phyloP scores from a whole-genome alignment of 2,888 invertebrate genomes.

The Agrochola macilenta region DNA sequence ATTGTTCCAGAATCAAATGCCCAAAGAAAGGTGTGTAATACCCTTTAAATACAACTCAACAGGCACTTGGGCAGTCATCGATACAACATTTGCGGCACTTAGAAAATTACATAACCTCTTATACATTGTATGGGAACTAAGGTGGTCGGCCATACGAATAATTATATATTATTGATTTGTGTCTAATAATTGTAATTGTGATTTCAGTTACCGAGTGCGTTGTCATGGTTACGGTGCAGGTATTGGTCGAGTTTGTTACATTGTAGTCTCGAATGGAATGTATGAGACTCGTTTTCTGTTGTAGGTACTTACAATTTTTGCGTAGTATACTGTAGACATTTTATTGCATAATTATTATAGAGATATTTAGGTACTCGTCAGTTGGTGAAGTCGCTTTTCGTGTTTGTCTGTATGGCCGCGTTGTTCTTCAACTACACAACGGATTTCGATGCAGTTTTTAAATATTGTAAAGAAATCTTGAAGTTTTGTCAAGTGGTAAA shows the following conservation, averaged over 20 bases:
- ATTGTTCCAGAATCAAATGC: neutral
- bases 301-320: constrained; percentile 11
- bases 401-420: too few relatives aligned
- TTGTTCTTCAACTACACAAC: too few relatives aligned
- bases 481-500: neutral
- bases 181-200: constrained; percentile 57
- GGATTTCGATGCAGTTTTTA: too few relatives aligned
- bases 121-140: constrained; percentile 27
- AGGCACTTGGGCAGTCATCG: constrained; percentile 2
- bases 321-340: neutral
- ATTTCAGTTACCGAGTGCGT: constrained; percentile 32
- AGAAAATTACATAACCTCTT: constrained; percentile 48
- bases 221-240: constrained; percentile 49
- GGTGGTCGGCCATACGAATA: constrained; percentile 41
- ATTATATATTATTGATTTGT: constrained; percentile 46
- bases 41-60: constrained; percentile 2
- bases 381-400: neutral
- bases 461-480: neutral
- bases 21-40: neutral
- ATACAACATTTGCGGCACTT: constrained; percentile 57
- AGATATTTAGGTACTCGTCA: too few relatives aligned
- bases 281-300: constrained; percentile 12
- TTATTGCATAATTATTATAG: neutral
- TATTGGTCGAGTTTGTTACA: constrained; percentile 29
- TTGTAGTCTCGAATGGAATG: constrained; percentile 14